Evolutionary conservation across 2,113 vertebrate genomes (phyloP).

Genomic region (Sinocyclocheilus anophthalmus): DNA sequence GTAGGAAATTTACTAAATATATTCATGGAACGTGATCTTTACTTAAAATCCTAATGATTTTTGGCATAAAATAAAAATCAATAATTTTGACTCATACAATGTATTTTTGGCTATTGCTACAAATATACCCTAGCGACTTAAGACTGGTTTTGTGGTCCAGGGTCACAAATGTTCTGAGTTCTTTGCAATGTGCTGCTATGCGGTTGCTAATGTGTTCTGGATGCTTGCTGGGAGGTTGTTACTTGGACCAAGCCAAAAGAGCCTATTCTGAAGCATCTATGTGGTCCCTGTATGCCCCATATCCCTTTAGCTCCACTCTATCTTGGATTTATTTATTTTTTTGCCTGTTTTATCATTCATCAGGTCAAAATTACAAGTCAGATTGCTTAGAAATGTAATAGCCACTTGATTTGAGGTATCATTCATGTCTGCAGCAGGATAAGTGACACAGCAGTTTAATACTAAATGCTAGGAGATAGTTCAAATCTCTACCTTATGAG

Average conservation of each 20-base stretch:
- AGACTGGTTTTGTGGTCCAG: too few species aligned
- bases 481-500: background rate
- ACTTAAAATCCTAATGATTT: too few species aligned
- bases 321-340: background rate
- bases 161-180: background rate
- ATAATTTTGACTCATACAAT: too few species aligned
- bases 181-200: background rate
- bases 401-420: background rate
- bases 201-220: background rate
- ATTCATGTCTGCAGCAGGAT: conserved; percentile 3
- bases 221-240: background rate
- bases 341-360: background rate
- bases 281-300: background rate
- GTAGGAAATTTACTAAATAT: too few species aligned
- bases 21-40: too few species aligned
- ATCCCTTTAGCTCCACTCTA: background rate
- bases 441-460: background rate
- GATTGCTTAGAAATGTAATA: background rate
- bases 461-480: background rate
- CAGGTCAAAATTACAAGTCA: conserved; percentile 1
- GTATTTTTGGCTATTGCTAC: too few species aligned
- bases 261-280: background rate
- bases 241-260: background rate
- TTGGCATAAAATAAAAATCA: too few species aligned
- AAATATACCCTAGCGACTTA: too few species aligned